These are phyloP conservation scores for Cherax quadricarinatus DNA, from an alignment of 1,140 invertebrate genomes.

Conservation along the genomic window DNA sequence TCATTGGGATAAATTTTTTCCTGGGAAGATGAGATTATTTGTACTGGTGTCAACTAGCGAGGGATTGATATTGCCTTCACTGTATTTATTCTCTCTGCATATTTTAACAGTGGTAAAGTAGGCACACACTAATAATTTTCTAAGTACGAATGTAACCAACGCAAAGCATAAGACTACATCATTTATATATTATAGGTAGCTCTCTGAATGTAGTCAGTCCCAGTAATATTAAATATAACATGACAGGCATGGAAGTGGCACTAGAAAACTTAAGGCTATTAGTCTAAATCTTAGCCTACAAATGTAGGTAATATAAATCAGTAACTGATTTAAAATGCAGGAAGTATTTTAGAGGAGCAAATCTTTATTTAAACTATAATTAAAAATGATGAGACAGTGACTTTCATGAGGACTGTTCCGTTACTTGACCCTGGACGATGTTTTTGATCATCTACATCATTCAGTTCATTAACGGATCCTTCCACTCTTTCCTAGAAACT, in stretches of 20 bases:
- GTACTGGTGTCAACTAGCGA: too few relatives aligned
- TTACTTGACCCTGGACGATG: constrained; percentile 2
- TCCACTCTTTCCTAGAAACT: constrained; percentile 73
- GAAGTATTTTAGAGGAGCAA: neutral
- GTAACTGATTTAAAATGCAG: neutral
- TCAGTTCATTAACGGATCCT: constrained; percentile 44
- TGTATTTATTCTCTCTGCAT: neutral
- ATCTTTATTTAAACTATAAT: neutral
- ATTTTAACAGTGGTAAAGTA: neutral
- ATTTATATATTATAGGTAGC: neutral
- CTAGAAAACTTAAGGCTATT: neutral
- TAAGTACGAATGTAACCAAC: neutral
- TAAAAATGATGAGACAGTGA: neutral
- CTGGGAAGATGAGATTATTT: too few relatives aligned
- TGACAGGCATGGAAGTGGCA: neutral
- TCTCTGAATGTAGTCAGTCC: neutral
- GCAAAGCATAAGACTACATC: neutral
- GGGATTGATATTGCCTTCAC: neutral
- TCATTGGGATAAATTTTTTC: too few relatives aligned
- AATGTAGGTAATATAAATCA: too few relatives aligned
- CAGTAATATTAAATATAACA: neutral
- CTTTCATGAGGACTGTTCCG: neutral
- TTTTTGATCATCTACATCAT: constrained; percentile 2
- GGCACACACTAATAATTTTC: neutral
- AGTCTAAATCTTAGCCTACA: neutral